Evolutionary conservation across 1,140 invertebrate species (phyloP).

Genomic region (Ceratina calcarata): DNA sequence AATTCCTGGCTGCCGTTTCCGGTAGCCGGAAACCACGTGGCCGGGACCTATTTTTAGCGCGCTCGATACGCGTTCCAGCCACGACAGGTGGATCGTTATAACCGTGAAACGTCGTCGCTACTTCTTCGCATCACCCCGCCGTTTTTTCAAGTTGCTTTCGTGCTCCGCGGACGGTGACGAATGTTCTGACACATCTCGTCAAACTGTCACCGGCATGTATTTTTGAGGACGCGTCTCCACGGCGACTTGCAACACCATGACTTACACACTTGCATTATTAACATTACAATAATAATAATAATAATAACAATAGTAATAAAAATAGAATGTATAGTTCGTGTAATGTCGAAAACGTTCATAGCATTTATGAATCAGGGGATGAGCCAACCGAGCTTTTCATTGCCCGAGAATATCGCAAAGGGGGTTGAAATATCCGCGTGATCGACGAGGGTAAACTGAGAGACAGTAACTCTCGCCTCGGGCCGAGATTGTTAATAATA

Average conservation of each 20-base stretch:
- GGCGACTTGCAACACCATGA: no score
- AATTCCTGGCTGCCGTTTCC: constrained; percentile 35
- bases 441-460: constrained; percentile 22
- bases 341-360: not conserved
- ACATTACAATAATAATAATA: no score
- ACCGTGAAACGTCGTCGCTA: constrained; percentile 27
- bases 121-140: not conserved
- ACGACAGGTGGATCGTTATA: constrained; percentile 65
- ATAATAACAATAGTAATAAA: no score
- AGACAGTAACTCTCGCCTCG: constrained; percentile 37
- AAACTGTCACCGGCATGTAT: constrained; percentile 36
- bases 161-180: constrained; percentile 52
- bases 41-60: constrained; percentile 51
- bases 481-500: constrained; percentile 76
- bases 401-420: not conserved
- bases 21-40: constrained; percentile 47
- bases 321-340: not conserved
- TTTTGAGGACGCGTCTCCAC: not conserved
- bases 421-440: not conserved
- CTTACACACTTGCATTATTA: not conserved
- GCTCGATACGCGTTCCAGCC: constrained; percentile 23
- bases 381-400: not conserved
- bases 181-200: constrained; percentile 31
- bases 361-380: constrained; percentile 27
- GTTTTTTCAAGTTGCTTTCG: constrained; percentile 45